phyloP scores from a whole-genome alignment of 2,888 invertebrate species.

The Linnaemya vulpina region DNA sequence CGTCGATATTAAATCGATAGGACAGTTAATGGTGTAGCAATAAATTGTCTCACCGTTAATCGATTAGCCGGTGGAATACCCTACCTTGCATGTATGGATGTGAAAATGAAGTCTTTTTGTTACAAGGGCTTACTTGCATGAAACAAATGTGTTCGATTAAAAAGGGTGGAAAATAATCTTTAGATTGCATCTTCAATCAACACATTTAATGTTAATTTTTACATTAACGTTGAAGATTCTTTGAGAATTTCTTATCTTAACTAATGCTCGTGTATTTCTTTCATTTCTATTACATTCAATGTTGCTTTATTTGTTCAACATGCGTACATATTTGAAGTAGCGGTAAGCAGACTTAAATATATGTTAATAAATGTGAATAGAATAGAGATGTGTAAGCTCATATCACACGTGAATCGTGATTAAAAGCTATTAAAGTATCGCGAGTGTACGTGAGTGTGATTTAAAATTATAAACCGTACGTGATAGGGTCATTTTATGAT shows the following conservation, averaged over 20 bases:
- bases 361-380: conserved; percentile 61
- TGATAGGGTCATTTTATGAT: no score
- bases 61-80: no score
- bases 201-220: conserved; percentile 73
- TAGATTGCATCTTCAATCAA: conserved; percentile 73
- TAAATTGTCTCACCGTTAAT: no score
- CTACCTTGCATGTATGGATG: not conserved
- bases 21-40: no score
- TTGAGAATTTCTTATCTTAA: conserved; percentile 31
- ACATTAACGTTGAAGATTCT: conserved; percentile 26
- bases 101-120: conserved; percentile 1
- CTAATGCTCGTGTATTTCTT: conserved; percentile 16
- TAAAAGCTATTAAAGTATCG: no score
- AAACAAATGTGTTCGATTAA: conserved; percentile 4
- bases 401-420: no score
- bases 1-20: no score
- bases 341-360: conserved; percentile 39
- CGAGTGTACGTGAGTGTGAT: no score
- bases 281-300: conserved; percentile 4
- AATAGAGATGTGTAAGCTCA: no score
- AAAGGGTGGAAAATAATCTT: conserved; percentile 63
- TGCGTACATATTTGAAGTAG: not conserved
- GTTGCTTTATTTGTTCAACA: conserved; percentile 54
- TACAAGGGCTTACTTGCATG: conserved; percentile 8
- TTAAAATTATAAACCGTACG: no score